phyloP scores from a whole-genome alignment of 1,140 invertebrate genomes.

The Hyles euphorbiae region DNA sequence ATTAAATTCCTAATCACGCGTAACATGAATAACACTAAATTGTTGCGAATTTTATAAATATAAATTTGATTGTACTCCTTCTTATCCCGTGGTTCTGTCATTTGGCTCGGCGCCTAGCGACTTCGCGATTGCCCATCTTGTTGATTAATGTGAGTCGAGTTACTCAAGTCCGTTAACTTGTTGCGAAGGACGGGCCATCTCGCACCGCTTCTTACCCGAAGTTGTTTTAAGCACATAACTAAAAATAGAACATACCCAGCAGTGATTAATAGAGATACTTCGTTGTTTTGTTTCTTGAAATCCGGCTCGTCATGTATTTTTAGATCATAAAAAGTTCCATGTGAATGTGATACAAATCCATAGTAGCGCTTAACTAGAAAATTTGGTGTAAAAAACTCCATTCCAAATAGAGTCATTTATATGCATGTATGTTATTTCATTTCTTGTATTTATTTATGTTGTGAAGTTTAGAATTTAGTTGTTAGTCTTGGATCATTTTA shows the following conservation, averaged over 20 bases:
- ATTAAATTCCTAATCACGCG: neutral
- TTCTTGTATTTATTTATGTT: too few relatives aligned
- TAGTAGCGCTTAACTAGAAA: too few relatives aligned
- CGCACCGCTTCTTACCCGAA: constrained; percentile 2
- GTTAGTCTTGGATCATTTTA: too few relatives aligned
- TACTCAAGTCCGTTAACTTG: constrained; percentile 47
- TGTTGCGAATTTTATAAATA: neutral
- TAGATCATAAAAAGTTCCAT: neutral
- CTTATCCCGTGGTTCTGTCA: constrained; percentile 10
- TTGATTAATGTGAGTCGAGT: constrained; percentile 57
- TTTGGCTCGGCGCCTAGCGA: constrained; percentile 18
- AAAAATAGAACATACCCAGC: constrained; percentile 20
- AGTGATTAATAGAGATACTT: constrained; percentile 22
- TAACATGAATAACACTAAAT: neutral
- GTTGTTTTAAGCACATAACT: constrained; percentile 8
- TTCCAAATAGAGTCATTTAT: too few relatives aligned
- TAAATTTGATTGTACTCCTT: neutral
- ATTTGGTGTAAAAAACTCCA: too few relatives aligned
- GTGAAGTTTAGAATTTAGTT: too few relatives aligned
- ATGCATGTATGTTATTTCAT: too few relatives aligned
- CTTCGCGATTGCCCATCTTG: constrained; percentile 31
- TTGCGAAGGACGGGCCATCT: constrained; percentile 37
- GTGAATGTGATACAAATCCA: constrained; percentile 14
- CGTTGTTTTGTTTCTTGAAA: constrained; percentile 8
- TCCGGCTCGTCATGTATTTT: neutral